Evolutionary conservation across 1,140 invertebrate genomes (phyloP).

Genomic region (Batillaria attramentaria): DNA sequence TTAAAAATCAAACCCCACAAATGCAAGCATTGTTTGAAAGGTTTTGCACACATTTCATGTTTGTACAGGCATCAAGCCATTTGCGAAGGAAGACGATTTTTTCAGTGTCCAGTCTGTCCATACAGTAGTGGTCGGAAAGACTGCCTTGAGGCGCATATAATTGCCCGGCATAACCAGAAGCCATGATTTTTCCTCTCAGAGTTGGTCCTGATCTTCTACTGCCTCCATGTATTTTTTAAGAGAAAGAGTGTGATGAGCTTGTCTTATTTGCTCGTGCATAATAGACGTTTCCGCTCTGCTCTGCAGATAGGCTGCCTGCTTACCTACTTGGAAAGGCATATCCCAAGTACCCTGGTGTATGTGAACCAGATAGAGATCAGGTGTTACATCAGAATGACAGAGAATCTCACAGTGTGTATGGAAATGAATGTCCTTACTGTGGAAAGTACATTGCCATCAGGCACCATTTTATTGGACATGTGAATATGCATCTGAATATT

Average conservation of each 20-base stretch:
- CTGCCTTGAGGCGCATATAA: slow-evolving; percentile 11
- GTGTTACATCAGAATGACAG: too few relatives aligned
- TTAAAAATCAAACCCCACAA: slow-evolving; percentile 37
- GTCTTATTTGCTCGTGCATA: too few relatives aligned
- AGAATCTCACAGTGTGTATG: background rate
- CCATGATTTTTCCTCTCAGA: too few relatives aligned
- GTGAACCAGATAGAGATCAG: too few relatives aligned
- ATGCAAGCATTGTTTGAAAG: slow-evolving; percentile 29
- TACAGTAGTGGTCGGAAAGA: slow-evolving; percentile 6
- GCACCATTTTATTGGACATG: slow-evolving; percentile 27
- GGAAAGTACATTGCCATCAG: slow-evolving; percentile 17
- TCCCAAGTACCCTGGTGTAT: too few relatives aligned
- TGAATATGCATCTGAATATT: slow-evolving; percentile 22
- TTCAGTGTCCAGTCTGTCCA: slow-evolving; percentile 25
- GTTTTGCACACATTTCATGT: slow-evolving; percentile 34
- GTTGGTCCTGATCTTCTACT: too few relatives aligned
- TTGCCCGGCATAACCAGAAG: slow-evolving; percentile 2
- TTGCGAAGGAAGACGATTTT: slow-evolving; percentile 28
- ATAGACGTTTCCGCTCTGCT: too few relatives aligned
- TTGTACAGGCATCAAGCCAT: slow-evolving; percentile 34
- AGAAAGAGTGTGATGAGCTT: too few relatives aligned
- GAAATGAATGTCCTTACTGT: slow-evolving; percentile 26
- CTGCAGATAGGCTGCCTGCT: too few relatives aligned
- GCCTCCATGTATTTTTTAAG: too few relatives aligned
- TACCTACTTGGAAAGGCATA: too few relatives aligned